Conservation (phyloP, 2,797 vertebrate species). For the Luscinia megarhynchos region DNA sequence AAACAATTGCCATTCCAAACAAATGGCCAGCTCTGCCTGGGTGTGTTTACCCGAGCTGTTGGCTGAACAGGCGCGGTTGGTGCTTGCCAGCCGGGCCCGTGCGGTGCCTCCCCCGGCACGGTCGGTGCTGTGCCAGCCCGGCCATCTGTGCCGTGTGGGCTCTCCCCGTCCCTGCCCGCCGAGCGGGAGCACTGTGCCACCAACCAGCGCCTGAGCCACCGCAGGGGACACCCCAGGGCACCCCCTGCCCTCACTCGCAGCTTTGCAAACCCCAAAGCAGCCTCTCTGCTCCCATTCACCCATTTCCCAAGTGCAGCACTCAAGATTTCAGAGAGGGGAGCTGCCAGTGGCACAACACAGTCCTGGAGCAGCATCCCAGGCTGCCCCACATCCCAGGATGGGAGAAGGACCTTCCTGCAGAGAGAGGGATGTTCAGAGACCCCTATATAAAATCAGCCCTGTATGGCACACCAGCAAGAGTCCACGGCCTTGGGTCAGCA, state of each 20-base stretch:
- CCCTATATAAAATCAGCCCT: background rate
- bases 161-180: background rate
- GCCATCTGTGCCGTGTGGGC: conserved; percentile 57
- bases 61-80: background rate
- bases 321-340: rapidly evolving
- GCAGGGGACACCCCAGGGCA: background rate
- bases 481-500: rapidly evolving
- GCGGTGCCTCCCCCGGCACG: conserved; percentile 45
- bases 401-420: background rate
- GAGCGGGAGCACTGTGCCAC: background rate
- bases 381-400: rapidly evolving
- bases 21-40: conserved; percentile 23
- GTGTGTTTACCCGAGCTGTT: conserved; percentile 49
- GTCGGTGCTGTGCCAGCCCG: conserved; percentile 21
- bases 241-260: rapidly evolving
- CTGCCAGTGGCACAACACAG: rapidly evolving
- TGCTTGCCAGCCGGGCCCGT: conserved; percentile 60
- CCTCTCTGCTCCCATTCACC: background rate
- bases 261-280: background rate
- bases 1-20: background rate
- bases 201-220: rapidly evolving
- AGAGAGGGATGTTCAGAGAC: rapidly evolving
- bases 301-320: rapidly evolving
- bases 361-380: background rate
- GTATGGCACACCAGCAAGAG: rapidly evolving